A percentile compares a stretch with the other conserved stretches of the same genome.
Evolutionary conservation across 2,797 vertebrate genomes (phyloP).

Genomic region (Anguilla anguilla): DNA sequence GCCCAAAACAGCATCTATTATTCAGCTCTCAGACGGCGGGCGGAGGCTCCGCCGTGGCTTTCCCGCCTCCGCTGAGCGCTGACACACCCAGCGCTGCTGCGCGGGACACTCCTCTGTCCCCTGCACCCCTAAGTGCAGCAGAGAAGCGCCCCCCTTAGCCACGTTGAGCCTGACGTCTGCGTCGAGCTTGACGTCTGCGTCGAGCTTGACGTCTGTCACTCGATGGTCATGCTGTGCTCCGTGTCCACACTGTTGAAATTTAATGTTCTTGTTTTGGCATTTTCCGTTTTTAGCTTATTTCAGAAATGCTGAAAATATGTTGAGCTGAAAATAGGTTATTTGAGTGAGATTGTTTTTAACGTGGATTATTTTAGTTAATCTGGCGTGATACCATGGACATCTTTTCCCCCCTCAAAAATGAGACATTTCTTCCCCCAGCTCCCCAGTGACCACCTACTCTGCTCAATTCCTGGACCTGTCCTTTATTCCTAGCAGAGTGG

Average conservation of each 20-base stretch:
- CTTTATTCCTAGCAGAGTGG: background rate
- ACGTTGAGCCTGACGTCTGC: background rate
- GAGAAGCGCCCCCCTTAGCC: background rate
- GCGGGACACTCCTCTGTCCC: background rate
- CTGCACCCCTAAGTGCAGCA: background rate
- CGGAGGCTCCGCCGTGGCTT: background rate
- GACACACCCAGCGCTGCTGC: background rate
- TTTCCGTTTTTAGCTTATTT: background rate
- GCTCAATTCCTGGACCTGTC: background rate
- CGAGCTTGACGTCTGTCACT: background rate
- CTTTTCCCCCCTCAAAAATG: background rate
- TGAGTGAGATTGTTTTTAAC: background rate
- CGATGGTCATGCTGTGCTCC: background rate
- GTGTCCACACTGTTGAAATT: too few species aligned
- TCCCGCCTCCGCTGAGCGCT: background rate
- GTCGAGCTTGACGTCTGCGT: too few species aligned
- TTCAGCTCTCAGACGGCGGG: constrained; percentile 21
- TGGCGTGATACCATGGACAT: background rate
- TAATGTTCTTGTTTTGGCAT: background rate
- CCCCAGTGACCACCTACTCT: constrained; percentile 19
- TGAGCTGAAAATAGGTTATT: background rate
- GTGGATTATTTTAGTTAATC: background rate
- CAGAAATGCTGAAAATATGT: background rate
- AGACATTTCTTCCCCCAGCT: constrained; percentile 38
- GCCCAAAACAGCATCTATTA: constrained; percentile 1